Conservation (phyloP, 1,140 invertebrate species). For the Bombus sylvicola region DNA sequence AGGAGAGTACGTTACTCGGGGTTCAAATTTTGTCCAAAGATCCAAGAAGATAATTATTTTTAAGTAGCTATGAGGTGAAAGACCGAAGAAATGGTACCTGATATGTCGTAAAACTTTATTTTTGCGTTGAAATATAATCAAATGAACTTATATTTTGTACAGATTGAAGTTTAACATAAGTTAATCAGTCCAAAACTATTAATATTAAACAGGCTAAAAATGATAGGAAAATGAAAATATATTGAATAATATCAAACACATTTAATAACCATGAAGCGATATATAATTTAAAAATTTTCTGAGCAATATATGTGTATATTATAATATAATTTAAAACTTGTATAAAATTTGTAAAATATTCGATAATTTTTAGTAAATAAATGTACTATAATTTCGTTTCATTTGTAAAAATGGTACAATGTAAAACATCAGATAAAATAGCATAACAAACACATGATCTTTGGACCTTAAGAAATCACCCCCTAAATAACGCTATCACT, state of each 20-base stretch:
- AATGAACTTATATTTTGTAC: conserved; percentile 35
- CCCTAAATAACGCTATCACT: conserved; percentile 11
- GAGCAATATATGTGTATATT: conserved; percentile 6
- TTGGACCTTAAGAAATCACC: conserved; percentile 37
- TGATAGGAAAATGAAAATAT: not conserved
- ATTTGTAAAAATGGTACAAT: not conserved
- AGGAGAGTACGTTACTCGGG: conserved; percentile 6
- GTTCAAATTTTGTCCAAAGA: conserved; percentile 41
- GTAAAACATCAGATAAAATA: not conserved
- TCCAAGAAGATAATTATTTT: not conserved
- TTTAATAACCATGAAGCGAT: not conserved
- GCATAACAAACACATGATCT: conserved; percentile 26
- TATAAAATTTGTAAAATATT: conserved; percentile 4
- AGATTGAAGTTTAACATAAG: conserved; percentile 13
- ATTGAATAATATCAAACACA: not conserved
- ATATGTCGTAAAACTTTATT: conserved; percentile 42
- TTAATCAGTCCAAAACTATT: not conserved
- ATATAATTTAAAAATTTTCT: conserved; percentile 1
- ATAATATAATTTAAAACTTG: too few relatives aligned
- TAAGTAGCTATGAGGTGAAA: conserved; percentile 14
- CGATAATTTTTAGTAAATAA: not conserved
- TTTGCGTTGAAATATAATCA: conserved; percentile 28
- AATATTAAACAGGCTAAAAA: not conserved
- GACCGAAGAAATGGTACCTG: conserved; percentile 41
- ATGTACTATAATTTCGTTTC: not conserved